Evolutionary conservation across 2,797 vertebrate species (phyloP), one percentile per base, ranked within the genome.

Genomic region (Luscinia luscinia): DNA sequence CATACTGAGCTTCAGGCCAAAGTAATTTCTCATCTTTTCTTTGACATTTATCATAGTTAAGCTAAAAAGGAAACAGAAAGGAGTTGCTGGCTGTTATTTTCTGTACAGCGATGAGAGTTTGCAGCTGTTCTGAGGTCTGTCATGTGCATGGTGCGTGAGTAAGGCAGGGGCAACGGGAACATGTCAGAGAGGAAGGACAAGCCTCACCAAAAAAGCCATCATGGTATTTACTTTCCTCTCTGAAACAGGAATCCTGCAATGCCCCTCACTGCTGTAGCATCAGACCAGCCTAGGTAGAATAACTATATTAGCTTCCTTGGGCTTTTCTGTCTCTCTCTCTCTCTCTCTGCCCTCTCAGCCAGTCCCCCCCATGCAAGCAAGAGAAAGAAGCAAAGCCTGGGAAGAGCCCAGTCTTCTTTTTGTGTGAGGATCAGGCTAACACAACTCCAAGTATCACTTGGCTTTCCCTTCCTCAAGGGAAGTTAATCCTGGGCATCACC

Each of bases 91-190:
- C n/a, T 87, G 67, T 67, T 73, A 34, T 86, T 94, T 95, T 94
- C 83, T 22, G 4, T 73, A 82, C 41, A 70, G 48, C 36, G 46
- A 22, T 94, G 91, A 93, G 57, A 64, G n/a, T 88, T 92, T 93
- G 81, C 93, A 94, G 93, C 91, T 94, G 85, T 54, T 77, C 74
- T 26, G 70, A 89, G 38, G 61, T 70, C 19, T 82, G 55, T 76
- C 0, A 0, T 21, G 19, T 63, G 28, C 12, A 1, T 2, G 6
- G 63, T 84, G 80, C 9, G 1, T 2, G 0, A 79, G 55, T 26
- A 84, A 89, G 55, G 48, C 79, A 43, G 12, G 7, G 45, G 38
- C 17, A 95, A 69, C 0, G 0, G 61, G 41, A 68, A 21, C 34
- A 11, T 2, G 3, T 68, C 59, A 52, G 32, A 58, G 36, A 85